These are phyloP conservation scores for Fopius arisanus DNA, from an alignment of 1,140 invertebrate species.

Conservation along the genomic window DNA sequence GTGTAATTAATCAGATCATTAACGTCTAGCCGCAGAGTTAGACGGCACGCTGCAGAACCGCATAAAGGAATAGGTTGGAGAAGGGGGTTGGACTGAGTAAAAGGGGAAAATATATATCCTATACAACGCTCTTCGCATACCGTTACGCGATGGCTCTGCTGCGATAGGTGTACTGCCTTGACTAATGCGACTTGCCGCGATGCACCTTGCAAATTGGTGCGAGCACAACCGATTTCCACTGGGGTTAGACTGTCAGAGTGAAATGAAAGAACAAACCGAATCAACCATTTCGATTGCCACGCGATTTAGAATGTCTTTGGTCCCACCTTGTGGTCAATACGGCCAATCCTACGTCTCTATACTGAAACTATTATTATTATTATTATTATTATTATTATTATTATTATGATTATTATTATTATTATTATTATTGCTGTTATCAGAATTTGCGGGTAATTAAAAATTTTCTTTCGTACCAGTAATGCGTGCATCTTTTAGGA, in stretches of 20 bases:
- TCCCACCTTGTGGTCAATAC: constrained; percentile 41
- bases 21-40: constrained; percentile 44
- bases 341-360: not conserved
- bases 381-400: too few species aligned
- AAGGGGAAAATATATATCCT: constrained; percentile 36
- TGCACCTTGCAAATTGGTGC: constrained; percentile 64
- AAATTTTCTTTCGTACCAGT: too few species aligned
- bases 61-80: constrained; percentile 20
- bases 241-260: constrained; percentile 24
- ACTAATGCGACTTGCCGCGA: constrained; percentile 56
- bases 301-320: constrained; percentile 51
- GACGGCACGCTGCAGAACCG: constrained; percentile 34
- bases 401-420: too few species aligned
- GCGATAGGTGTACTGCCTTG: constrained; percentile 57
- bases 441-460: too few species aligned
- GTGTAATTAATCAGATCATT: constrained; percentile 63
- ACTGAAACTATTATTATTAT: too few species aligned
- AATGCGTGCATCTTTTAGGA: too few species aligned
- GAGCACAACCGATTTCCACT: constrained; percentile 12
- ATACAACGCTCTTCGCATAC: constrained; percentile 52
- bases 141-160: constrained; percentile 60
- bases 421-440: too few species aligned
- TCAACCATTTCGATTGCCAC: not conserved
- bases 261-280: not conserved
- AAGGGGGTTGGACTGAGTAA: constrained; percentile 30